A percentile compares a stretch with the other conserved stretches of the same genome.
Conservation (phyloP, 1,140 invertebrate genomes). For the Olivierus martensii region DNA sequence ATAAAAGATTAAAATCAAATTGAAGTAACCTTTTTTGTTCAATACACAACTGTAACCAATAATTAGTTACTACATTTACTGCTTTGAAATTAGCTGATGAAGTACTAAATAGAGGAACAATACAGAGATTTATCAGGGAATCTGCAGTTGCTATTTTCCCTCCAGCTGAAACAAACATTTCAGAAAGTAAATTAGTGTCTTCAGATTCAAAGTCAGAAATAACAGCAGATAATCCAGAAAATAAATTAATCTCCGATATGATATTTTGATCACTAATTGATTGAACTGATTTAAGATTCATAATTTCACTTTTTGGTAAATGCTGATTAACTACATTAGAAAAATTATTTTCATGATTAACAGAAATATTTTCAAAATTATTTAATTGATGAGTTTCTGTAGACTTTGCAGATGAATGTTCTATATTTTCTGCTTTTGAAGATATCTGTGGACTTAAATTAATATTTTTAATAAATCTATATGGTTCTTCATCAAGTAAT, state of each 20-base stretch:
- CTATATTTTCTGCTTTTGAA: neutral
- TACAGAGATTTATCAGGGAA: too few species aligned
- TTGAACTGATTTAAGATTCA: too few species aligned
- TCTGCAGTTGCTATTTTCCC: too few species aligned
- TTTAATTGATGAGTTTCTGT: too few species aligned
- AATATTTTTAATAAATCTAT: conserved; percentile 4
- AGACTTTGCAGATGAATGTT: neutral
- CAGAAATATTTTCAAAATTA: too few species aligned
- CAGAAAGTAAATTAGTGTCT: conserved; percentile 26
- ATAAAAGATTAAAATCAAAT: conserved; percentile 44
- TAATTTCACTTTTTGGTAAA: too few species aligned
- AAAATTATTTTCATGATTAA: too few species aligned
- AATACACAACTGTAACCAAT: conserved; percentile 38
- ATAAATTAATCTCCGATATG: neutral
- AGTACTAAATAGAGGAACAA: too few species aligned
- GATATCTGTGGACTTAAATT: neutral
- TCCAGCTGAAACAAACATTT: conserved; percentile 4
- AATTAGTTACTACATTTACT: conserved; percentile 24
- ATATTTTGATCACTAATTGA: too few species aligned
- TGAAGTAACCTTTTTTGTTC: conserved; percentile 40
- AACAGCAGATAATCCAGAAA: conserved; percentile 12
- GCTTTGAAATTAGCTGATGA: too few species aligned
- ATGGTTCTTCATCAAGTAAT: conserved; percentile 41
- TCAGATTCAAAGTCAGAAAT: conserved; percentile 1
- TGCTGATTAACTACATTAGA: too few species aligned